A percentile compares a stretch with the other conserved stretches of the same genome.
Evolutionary conservation across 2,888 invertebrate species (phyloP).

Genomic region (Lobophora halterata): DNA sequence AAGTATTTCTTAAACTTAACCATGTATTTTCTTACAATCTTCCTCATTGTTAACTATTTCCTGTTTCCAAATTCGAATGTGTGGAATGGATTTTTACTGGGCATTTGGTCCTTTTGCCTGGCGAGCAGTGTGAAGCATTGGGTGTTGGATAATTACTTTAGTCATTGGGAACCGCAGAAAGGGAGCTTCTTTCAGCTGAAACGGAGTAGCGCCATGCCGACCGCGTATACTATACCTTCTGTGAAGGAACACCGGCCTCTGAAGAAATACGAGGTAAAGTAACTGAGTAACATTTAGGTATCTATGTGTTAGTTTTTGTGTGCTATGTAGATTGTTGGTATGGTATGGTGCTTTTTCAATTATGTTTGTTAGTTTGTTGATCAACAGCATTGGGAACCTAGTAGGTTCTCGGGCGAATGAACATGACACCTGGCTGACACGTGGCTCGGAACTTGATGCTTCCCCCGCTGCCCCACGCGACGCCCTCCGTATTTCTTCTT

Average conservation of each 20-base stretch:
- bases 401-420: too few relatives aligned
- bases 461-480: too few relatives aligned
- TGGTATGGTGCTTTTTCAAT: too few relatives aligned
- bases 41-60: slow-evolving; percentile 55
- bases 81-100: slow-evolving; percentile 72
- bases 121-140: slow-evolving; percentile 56
- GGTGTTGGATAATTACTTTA: slow-evolving; percentile 65
- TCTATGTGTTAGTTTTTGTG: too few relatives aligned
- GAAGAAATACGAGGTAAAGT: slow-evolving; percentile 80
- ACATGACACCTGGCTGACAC: too few relatives aligned
- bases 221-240: slow-evolving; percentile 80
- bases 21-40: slow-evolving; percentile 64
- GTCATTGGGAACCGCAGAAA: slow-evolving; percentile 52
- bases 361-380: too few relatives aligned
- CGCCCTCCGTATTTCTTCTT: too few relatives aligned
- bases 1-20: slow-evolving; percentile 55
- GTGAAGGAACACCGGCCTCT: slow-evolving; percentile 82
- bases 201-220: slow-evolving; percentile 42
- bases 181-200: slow-evolving; percentile 49
- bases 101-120: slow-evolving; percentile 66
- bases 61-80: slow-evolving; percentile 63
- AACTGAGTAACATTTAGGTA: too few relatives aligned
- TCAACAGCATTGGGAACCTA: too few relatives aligned
- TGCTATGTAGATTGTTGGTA: too few relatives aligned
- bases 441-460: too few relatives aligned